Conservation (phyloP, 2,888 invertebrate genomes). For the Pristionchus entomophagus region DNA sequence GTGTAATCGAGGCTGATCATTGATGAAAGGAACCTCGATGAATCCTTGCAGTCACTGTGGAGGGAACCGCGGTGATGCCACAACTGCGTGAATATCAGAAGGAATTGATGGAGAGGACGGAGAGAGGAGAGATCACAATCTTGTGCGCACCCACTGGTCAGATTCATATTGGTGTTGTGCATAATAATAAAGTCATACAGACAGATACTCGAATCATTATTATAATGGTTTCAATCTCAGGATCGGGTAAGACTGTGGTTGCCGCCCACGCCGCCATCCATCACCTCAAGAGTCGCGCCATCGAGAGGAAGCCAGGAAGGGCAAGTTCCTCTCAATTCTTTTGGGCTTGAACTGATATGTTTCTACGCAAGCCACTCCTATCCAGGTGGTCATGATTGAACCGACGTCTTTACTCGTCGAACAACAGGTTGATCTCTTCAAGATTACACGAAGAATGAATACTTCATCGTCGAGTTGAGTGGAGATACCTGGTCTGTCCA, state of each 20-base stretch:
- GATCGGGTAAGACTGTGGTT: conserved; percentile 44
- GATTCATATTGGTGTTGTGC: too few species aligned
- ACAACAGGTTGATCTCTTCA: conserved; percentile 27
- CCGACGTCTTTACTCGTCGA: conserved; percentile 43
- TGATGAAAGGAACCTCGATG: too few species aligned
- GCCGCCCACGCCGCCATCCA: conserved; percentile 14
- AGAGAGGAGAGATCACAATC: conserved; percentile 25
- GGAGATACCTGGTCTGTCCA: too few species aligned
- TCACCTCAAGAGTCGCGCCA: conserved; percentile 1
- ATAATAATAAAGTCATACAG: too few species aligned
- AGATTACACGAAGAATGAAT: not conserved
- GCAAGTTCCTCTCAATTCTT: too few species aligned
- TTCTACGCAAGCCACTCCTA: too few species aligned
- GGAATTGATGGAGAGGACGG: conserved; percentile 30
- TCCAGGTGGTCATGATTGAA: conserved; percentile 45
- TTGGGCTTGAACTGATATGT: too few species aligned
- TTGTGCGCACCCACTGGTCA: conserved; percentile 43
- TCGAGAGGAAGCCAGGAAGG: not conserved
- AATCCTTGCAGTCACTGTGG: conserved; percentile 23
- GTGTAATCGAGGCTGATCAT: not conserved
- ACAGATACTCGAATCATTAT: not conserved
- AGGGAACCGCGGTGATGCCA: not conserved
- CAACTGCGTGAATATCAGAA: conserved; percentile 8
- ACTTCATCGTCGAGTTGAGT: conserved; percentile 4
- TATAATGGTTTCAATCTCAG: too few species aligned